Conservation (phyloP, 2,113 vertebrate genomes). For the Amia ocellicauda region DNA sequence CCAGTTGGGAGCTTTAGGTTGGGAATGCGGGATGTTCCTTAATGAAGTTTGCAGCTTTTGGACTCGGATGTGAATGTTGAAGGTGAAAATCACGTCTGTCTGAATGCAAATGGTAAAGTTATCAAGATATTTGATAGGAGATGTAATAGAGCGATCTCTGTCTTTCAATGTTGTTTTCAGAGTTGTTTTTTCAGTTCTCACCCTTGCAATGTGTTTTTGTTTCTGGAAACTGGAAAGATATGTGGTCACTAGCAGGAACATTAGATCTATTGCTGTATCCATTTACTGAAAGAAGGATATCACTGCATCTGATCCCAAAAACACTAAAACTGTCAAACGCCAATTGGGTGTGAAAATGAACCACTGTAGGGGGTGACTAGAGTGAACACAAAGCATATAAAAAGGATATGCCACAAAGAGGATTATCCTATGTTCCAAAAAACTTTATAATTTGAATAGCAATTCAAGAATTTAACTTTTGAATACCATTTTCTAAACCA, state of each 20-base stretch:
- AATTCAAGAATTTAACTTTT: too few species aligned
- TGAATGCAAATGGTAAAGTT: constrained; percentile 45
- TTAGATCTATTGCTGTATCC: constrained; percentile 35
- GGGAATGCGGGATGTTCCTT: constrained; percentile 36
- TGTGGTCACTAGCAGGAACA: constrained; percentile 26
- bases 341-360: constrained; percentile 36
- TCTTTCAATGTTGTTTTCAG: constrained; percentile 14
- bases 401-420: too few species aligned
- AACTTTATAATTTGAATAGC: too few species aligned
- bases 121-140: constrained; percentile 40
- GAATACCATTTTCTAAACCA: too few species aligned
- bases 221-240: constrained; percentile 21
- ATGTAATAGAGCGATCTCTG: constrained; percentile 32
- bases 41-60: constrained; percentile 61
- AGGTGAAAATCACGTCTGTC: constrained; percentile 26
- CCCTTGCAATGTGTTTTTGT: constrained; percentile 1
- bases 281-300: constrained; percentile 34
- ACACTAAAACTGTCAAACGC: constrained; percentile 42
- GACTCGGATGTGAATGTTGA: constrained; percentile 33
- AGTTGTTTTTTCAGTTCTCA: constrained; percentile 16
- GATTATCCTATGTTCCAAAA: too few species aligned
- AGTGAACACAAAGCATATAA: background rate
- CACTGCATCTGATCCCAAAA: constrained; percentile 31
- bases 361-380: constrained; percentile 13
- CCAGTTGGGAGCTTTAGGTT: constrained; percentile 19